A percentile compares a stretch with the other conserved stretches of the same genome.
Evolutionary conservation across 2,113 vertebrate species (phyloP).

Genomic region (Piaya cayana): DNA sequence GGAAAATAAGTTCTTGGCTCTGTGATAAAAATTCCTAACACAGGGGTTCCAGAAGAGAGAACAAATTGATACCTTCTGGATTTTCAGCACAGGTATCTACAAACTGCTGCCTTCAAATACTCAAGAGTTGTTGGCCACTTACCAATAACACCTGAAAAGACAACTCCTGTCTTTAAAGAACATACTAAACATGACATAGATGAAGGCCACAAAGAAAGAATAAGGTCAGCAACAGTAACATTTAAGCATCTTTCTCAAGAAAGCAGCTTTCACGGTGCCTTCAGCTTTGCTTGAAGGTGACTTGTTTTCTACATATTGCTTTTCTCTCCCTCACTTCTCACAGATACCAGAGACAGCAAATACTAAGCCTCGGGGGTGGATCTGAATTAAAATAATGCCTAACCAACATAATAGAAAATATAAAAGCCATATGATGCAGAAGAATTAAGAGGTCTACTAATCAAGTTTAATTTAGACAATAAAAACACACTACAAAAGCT

Average conservation of each 20-base stretch:
- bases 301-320: background rate
- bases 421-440: background rate
- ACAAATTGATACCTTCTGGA: background rate
- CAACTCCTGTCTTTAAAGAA: background rate
- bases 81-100: background rate
- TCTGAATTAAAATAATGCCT: background rate
- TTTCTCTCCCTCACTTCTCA: background rate
- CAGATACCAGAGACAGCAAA: background rate
- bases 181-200: fast-evolving
- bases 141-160: background rate
- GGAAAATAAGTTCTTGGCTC: background rate
- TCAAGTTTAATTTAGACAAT: background rate
- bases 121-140: background rate
- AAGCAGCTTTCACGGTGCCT: background rate
- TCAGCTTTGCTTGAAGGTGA: background rate
- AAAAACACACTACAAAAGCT: background rate
- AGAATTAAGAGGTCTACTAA: background rate
- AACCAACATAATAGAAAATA: background rate
- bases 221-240: background rate
- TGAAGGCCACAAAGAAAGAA: background rate
- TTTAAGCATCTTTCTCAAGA: background rate
- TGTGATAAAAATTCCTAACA: background rate
- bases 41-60: background rate
- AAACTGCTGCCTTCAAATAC: background rate
- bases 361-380: background rate